Evolutionary conservation across 2,113 vertebrate genomes (phyloP).

Genomic region (Struthidea cinerea): DNA sequence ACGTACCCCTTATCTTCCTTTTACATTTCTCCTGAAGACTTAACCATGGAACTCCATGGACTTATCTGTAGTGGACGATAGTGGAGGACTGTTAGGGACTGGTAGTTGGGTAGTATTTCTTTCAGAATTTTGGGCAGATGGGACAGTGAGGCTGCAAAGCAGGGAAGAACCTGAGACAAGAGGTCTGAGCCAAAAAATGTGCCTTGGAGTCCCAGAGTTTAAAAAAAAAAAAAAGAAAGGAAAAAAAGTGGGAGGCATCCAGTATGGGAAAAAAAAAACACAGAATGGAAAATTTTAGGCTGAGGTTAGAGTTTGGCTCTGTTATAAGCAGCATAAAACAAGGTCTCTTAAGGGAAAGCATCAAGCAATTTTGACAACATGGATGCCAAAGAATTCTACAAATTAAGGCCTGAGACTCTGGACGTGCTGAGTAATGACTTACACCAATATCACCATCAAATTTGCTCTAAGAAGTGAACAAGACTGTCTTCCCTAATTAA

Average conservation of each 20-base stretch:
- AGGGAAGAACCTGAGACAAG: not conserved
- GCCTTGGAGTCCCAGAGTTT: not conserved
- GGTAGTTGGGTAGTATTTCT: not conserved
- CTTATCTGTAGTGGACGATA: not conserved
- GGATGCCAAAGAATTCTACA: constrained; percentile 11
- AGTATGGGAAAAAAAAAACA: not conserved
- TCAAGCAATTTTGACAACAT: not conserved
- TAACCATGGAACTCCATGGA: not conserved
- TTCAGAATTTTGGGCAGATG: not conserved
- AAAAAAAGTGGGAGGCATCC: not conserved
- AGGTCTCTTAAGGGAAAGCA: not conserved
- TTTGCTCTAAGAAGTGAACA: not conserved
- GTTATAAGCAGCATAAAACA: not conserved
- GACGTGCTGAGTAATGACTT: constrained; percentile 32
- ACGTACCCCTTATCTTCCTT: not conserved
- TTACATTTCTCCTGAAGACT: not conserved
- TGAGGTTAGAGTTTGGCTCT: constrained; percentile 5
- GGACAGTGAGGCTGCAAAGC: not conserved
- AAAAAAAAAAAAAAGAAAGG: not conserved
- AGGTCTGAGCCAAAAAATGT: not conserved
- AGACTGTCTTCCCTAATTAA: not conserved
- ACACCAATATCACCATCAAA: not conserved
- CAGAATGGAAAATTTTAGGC: constrained; percentile 33
- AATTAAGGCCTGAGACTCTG: not conserved
- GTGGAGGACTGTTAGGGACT: not conserved